These are phyloP conservation scores for Lithosia quadra DNA, from an alignment of 2,888 invertebrate species.

Conservation along the genomic window DNA sequence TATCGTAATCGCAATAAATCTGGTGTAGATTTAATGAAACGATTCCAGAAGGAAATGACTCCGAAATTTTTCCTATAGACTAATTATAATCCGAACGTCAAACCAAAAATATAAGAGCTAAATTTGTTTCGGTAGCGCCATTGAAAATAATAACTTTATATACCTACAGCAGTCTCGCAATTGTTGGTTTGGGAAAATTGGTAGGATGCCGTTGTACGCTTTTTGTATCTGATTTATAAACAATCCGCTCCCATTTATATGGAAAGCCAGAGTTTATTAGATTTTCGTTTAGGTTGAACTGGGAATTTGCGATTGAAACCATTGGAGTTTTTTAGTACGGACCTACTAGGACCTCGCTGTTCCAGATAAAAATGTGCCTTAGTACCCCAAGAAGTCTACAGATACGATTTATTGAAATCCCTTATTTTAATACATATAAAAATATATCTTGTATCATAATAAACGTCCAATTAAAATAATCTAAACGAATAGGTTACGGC, in stretches of 20 bases:
- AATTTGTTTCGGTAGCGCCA: slow-evolving; percentile 31
- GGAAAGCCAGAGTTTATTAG: slow-evolving; percentile 1
- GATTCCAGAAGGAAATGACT: slow-evolving; percentile 18
- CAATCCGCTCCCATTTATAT: not conserved
- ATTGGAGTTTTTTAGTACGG: not conserved
- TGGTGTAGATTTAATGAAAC: not conserved
- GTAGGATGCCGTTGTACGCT: not conserved
- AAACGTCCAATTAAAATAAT: not conserved
- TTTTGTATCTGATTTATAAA: slow-evolving; percentile 17
- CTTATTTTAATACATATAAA: not conserved
- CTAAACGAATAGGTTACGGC: too few species aligned
- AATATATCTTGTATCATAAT: not conserved
- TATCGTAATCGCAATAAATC: not conserved
- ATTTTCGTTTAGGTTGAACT: not conserved
- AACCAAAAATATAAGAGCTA: slow-evolving; percentile 35
- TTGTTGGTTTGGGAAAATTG: slow-evolving; percentile 32
- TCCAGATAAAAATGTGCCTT: not conserved
- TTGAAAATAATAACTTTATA: slow-evolving; percentile 31
- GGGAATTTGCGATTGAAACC: slow-evolving; percentile 9
- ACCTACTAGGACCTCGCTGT: too few species aligned
- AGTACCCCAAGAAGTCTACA: not conserved
- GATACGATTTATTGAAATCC: not conserved
- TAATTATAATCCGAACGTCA: slow-evolving; percentile 47
- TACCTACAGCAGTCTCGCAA: slow-evolving; percentile 19
- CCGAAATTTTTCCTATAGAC: slow-evolving; percentile 31